Base-by-base conservation (phyloP, 92 coral and sea anemone species). In the Zoanthus gigantus region DNA sequence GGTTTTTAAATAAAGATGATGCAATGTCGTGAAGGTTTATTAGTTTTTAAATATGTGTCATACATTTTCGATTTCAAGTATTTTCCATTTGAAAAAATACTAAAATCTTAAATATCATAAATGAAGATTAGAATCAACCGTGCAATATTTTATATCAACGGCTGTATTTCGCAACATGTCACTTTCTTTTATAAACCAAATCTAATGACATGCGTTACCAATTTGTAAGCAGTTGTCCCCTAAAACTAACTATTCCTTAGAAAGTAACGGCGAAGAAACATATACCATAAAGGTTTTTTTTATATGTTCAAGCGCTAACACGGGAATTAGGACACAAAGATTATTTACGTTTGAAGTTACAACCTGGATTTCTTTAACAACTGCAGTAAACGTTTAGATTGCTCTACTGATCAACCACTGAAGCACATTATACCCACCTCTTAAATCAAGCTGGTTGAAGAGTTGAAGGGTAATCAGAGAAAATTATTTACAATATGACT, bases 401-500 rank as follows among this genome's bases (percentile, higher is more conserved):
- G 66, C 45, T 66, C 46, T 32, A 46, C 47, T 54, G 50, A 45
- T 31, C 67, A 28, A 71, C 12, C 75, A 30, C 30, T 65, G 37
- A 50, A 68, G 63, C 67, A 71, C 69, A 71, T 37, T 37, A 37
- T n/a, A 66, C 14, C 10, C 42, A 28, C 68, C 72, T 71, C 57
- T 45, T 72, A 44, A 58, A 57, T 44, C 31, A 71, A 72, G 82
- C 42, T 32, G 67, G 45, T 65, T 34, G 82, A 63, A 37, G 42
- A 4, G 4, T 37, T 37, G 42, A 37, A 48, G 29, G 4, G 47
- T 13, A 71, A 76, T 79, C 86, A 68, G 63, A 66, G 78, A 30
- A 69, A 61, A 74, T 50, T 72, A 78, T 77, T 45, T 9, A 56
- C 30, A 23, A 68, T 79, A 71, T 31, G 23, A 67, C 75, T 77